Conservation (phyloP, 2,888 invertebrate species). For the Prenolepis imparis region DNA sequence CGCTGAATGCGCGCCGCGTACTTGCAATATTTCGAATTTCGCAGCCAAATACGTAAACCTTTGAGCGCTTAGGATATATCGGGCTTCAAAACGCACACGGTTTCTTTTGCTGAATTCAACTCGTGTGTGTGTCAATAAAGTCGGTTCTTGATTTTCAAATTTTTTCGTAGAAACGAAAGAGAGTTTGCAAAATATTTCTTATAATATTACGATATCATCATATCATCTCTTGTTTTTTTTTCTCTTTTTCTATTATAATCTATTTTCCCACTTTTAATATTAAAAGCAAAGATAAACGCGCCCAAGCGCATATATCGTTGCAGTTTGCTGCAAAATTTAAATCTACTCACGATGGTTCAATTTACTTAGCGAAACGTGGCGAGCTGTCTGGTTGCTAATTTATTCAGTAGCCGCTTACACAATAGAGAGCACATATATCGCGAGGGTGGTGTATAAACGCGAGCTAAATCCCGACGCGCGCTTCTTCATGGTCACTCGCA, state of each 20-base stretch:
- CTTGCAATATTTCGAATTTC: slow-evolving; percentile 30
- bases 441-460: slow-evolving; percentile 11
- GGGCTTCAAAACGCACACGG: neutral
- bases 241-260: neutral
- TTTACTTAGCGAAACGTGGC: slow-evolving; percentile 32
- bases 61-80: neutral
- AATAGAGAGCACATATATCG: slow-evolving; percentile 1
- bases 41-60: neutral
- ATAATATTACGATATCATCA: neutral
- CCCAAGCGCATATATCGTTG: neutral
- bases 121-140: neutral
- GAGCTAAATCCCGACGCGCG: slow-evolving; percentile 2
- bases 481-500: slow-evolving; percentile 14
- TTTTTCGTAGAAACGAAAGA: neutral
- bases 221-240: neutral
- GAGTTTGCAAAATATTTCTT: neutral
- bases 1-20: neutral
- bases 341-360: slow-evolving; percentile 7
- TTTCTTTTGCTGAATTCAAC: neutral
- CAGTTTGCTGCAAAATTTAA: slow-evolving; percentile 26
- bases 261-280: neutral
- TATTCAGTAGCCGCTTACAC: slow-evolving; percentile 33
- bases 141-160: neutral
- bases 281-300: slow-evolving; percentile 1
- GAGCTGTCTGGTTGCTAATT: slow-evolving; percentile 22